Conservation (phyloP, 2,888 invertebrate genomes). For the Oeneis ivallda region DNA sequence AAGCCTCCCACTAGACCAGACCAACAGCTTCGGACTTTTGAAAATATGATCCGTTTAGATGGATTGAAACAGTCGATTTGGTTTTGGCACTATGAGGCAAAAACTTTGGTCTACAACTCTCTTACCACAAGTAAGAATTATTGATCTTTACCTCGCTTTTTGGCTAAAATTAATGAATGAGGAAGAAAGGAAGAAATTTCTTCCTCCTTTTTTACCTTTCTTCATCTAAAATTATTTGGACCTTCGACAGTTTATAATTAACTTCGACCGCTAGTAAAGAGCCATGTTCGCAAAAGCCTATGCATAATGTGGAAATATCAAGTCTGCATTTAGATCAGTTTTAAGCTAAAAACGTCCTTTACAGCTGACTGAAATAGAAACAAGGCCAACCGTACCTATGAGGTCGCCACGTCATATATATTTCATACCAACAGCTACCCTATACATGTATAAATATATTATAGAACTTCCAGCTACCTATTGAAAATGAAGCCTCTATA, state of each 20-base stretch:
- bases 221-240: background rate
- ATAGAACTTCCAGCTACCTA: conserved; percentile 30
- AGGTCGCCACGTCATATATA: conserved; percentile 35
- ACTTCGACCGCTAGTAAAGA: conserved; percentile 16
- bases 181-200: too few relatives aligned
- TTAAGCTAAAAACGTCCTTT: conserved; percentile 61
- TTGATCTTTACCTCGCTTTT: too few relatives aligned
- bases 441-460: conserved; percentile 11
- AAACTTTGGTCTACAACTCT: too few relatives aligned
- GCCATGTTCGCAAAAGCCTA: conserved; percentile 35
- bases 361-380: conserved; percentile 63
- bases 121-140: too few relatives aligned
- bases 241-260: conserved; percentile 22
- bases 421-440: conserved; percentile 25
- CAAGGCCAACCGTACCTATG: conserved; percentile 54
- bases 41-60: too few relatives aligned
- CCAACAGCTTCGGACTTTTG: too few relatives aligned
- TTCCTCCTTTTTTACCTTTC: background rate
- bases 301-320: conserved; percentile 53
- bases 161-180: too few relatives aligned
- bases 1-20: too few relatives aligned
- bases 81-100: too few relatives aligned
- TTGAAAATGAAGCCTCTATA: conserved; percentile 25
- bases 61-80: too few relatives aligned
- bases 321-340: conserved; percentile 66